Percentiles rank a stretch among this genome's conserved stretches.
These are phyloP conservation scores for Tychaedon coryphoeus DNA, from an alignment of 2,113 vertebrate species.

Conservation along the genomic window DNA sequence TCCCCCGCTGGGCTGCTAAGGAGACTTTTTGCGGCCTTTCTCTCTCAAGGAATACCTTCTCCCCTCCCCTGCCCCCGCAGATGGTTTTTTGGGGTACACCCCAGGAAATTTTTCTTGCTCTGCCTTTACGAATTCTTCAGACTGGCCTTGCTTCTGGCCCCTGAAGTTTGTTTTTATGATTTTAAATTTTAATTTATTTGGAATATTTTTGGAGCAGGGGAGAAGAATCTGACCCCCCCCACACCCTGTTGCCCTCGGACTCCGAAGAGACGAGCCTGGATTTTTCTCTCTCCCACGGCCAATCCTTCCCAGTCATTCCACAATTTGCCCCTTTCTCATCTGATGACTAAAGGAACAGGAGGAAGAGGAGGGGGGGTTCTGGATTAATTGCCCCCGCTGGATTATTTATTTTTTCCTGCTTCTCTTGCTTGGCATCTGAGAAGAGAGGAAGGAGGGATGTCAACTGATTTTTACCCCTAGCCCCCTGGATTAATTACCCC, in stretches of 20 bases:
- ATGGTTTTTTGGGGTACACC: constrained; percentile 50
- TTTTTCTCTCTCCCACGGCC: constrained; percentile 30
- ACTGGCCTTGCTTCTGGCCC: background rate
- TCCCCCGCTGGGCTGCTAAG: background rate
- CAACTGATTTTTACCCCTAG: constrained; percentile 50
- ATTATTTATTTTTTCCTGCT: constrained; percentile 54
- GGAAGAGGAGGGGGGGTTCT: constrained; percentile 59
- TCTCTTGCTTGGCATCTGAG: constrained; percentile 41
- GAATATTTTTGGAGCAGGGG: constrained; percentile 41
- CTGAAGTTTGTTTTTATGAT: constrained; percentile 15
- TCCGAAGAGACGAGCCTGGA: constrained; percentile 50
- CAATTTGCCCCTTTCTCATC: constrained; percentile 54
- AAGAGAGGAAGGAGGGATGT: constrained; percentile 53
- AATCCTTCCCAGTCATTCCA: constrained; percentile 55
- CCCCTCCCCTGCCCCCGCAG: constrained; percentile 19
- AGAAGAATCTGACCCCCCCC: constrained; percentile 26
- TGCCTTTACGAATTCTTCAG: constrained; percentile 32
- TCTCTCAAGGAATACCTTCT: constrained; percentile 47
- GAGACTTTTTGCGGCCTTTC: constrained; percentile 53
- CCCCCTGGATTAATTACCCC: constrained; percentile 51
- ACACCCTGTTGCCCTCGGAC: constrained; percentile 33
- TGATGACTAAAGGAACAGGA: constrained; percentile 56
- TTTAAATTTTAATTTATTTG: constrained; percentile 57
- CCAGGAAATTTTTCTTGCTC: constrained; percentile 2
- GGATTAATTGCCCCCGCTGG: constrained; percentile 49